These are phyloP conservation scores for Diorhabda carinulata DNA, from an alignment of 1,140 invertebrate species.

Conservation along the genomic window DNA sequence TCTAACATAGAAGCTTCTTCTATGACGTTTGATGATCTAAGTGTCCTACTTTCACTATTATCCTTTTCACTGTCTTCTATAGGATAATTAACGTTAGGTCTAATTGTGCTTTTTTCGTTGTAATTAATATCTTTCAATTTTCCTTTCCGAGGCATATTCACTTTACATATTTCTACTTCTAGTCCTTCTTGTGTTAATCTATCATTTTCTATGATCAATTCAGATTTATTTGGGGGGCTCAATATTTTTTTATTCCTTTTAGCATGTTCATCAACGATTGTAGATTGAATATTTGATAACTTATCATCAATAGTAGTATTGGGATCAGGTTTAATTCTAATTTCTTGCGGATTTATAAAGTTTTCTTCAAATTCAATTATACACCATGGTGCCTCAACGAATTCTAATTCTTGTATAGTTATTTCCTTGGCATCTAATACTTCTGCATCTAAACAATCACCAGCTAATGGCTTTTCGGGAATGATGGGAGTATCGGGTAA, in stretches of 20 bases:
- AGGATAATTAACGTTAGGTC: too few species aligned
- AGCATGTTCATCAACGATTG: neutral
- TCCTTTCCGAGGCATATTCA: too few species aligned
- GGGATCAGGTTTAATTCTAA: constrained; percentile 8
- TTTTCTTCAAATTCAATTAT: neutral
- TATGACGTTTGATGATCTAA: too few species aligned
- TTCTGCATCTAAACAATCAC: constrained; percentile 6
- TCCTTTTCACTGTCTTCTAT: too few species aligned
- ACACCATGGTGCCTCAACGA: neutral
- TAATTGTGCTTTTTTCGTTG: too few species aligned
- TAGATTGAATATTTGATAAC: neutral
- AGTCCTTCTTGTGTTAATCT: neutral
- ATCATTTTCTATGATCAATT: constrained; percentile 3
- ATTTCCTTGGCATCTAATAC: constrained; percentile 6
- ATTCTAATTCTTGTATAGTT: constrained; percentile 13
- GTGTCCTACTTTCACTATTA: too few species aligned
- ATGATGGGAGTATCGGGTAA: constrained; percentile 35
- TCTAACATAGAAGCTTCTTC: too few species aligned
- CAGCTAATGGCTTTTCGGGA: constrained; percentile 18
- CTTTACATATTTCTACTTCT: constrained; percentile 5
- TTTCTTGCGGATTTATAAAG: neutral
- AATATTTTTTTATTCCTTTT: constrained; percentile 10
- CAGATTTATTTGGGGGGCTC: neutral
- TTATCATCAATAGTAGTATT: neutral
- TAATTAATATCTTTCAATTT: too few species aligned